Evolutionary conservation across 2,888 invertebrate species (phyloP), one percentile per base, ranked within the genome.

Genomic region (Cryptosula pallasiana): DNA sequence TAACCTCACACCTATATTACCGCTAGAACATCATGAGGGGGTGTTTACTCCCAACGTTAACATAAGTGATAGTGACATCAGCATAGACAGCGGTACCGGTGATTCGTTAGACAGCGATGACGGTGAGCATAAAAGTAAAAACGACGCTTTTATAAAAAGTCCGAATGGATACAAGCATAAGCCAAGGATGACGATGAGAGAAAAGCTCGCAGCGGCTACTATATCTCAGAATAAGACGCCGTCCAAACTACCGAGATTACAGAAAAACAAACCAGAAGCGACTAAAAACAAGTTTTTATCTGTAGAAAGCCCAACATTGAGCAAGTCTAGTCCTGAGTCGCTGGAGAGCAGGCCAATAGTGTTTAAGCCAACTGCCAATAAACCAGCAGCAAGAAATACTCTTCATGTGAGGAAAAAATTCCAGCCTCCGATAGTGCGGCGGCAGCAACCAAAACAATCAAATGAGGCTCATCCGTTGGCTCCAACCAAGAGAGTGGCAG

Each of bases 341-440:
- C 27, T 63, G n/a, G 63, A 63, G n/a, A 63, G 63, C 32, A 27
- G 63, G 32, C 63, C 63, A n/a, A 63, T 63, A 63, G 32, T 63
- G 13, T 25, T 27, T 9, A 63, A 63, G n/a, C 34, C 63, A 27
- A 27, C 20, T 25, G 9, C n/a, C 20, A 32, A 9, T 13, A 63
- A 63, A 63, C 63, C 63, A 13, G 29, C 13, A 32, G 29, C 13
- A 9, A 63, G 63, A n/a, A 63, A 25, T n/a, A 63, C 63, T 27
- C 34, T 63, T 5, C 63, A 63, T 32, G 9, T 32, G 13, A 63
- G 32, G 34, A 63, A 63, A 32, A 25, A 13, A 32, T 9, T 63
- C 3, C 57, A 16, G n/a, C 16, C 57, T 5, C 57, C 57, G 5
- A 5, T 5, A 13, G 13, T 29, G 32, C 16, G 13, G 27, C 29